Evolutionary conservation across 2,888 invertebrate species (phyloP).

Genomic region (Tachina lurida): DNA sequence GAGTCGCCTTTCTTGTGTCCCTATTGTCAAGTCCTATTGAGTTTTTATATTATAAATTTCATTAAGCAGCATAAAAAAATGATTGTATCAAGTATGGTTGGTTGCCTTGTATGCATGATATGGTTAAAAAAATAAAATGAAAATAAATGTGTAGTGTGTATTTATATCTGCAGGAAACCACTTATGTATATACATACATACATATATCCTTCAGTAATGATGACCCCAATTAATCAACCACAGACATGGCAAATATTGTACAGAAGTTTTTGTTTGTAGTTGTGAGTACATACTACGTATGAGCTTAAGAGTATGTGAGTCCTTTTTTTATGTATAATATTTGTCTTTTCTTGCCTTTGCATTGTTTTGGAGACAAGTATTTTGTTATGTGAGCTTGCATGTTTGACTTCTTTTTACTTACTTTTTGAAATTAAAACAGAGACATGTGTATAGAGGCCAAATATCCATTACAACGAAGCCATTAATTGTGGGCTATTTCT

Average conservation of each 20-base stretch:
- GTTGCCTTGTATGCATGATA: constrained; percentile 8
- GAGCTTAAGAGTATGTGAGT: background rate
- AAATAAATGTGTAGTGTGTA: constrained; percentile 27
- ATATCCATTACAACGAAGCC: constrained; percentile 32
- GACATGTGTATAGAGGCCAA: constrained; percentile 25
- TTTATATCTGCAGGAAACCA: constrained; percentile 62
- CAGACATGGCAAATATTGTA: constrained; percentile 60
- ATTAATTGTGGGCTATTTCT: constrained; percentile 49
- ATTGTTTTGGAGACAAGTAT: constrained; percentile 36
- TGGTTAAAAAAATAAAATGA: background rate
- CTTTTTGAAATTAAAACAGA: constrained; percentile 39
- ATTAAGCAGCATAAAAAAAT: constrained; percentile 53
- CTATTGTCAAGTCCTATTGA: constrained; percentile 15
- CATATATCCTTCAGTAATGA: constrained; percentile 70
- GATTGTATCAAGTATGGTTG: constrained; percentile 21
- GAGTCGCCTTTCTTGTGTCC: background rate
- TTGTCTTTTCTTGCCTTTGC: background rate
- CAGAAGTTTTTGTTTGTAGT: background rate
- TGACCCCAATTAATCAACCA: constrained; percentile 72
- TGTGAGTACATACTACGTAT: background rate
- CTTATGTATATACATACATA: constrained; percentile 53
- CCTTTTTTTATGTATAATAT: background rate
- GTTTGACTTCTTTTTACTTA: constrained; percentile 8
- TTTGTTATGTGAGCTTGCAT: constrained; percentile 30
- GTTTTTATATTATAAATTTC: constrained; percentile 28